phyloP scores from a whole-genome alignment of 2,797 vertebrate genomes.

The Syndactyla subalaris region DNA sequence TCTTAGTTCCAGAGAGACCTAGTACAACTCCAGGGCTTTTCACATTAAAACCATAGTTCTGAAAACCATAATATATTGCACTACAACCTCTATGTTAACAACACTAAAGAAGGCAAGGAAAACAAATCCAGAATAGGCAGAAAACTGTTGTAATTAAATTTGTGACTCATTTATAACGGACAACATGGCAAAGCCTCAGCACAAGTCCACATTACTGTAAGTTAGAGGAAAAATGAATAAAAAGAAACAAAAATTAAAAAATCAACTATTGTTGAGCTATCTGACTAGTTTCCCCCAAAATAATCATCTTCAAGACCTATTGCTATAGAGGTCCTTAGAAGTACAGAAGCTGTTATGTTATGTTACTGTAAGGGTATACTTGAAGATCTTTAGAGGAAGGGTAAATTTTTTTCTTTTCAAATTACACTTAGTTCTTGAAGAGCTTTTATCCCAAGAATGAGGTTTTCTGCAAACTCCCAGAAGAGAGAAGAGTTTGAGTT shows the following conservation, averaged over 20 bases:
- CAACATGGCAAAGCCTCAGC: background rate
- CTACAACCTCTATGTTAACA: background rate
- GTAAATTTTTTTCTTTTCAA: background rate
- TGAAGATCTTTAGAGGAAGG: background rate
- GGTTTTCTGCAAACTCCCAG: background rate
- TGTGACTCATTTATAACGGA: background rate
- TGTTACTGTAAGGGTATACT: background rate
- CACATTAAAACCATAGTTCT: background rate
- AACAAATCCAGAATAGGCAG: background rate
- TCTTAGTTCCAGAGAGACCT: background rate
- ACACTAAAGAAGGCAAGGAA: background rate
- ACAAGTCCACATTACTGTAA: background rate
- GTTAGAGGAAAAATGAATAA: background rate
- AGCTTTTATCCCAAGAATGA: background rate
- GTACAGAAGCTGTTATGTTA: background rate
- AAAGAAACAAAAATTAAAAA: background rate
- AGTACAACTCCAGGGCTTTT: background rate
- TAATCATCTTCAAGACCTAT: background rate
- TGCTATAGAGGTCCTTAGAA: background rate
- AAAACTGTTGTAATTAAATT: background rate
- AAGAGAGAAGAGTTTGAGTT: background rate
- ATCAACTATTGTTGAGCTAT: background rate
- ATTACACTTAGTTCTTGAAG: background rate
- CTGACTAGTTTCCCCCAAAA: background rate
- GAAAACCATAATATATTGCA: background rate